phyloP scores from a whole-genome alignment of 1,140 invertebrate species.

The Panulirus ornatus region DNA sequence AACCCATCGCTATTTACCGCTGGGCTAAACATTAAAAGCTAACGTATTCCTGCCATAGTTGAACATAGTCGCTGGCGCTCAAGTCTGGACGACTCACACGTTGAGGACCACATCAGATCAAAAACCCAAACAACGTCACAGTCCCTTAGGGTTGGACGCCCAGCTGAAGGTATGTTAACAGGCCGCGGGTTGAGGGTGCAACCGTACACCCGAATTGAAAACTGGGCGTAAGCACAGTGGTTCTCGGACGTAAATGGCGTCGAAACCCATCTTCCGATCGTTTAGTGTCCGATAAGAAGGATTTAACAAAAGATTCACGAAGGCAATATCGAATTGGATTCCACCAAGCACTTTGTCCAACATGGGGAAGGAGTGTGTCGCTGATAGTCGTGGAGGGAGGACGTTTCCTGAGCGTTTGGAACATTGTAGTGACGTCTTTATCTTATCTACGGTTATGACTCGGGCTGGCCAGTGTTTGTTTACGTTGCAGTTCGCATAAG shows the following conservation, averaged over 20 bases:
- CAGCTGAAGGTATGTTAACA: too few species aligned
- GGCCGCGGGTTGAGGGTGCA: too few species aligned
- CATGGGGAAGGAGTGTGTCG: neutral
- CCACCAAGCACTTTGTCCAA: slow-evolving; percentile 39
- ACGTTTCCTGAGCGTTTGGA: neutral
- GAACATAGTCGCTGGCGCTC: neutral
- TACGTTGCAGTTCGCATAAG: too few species aligned
- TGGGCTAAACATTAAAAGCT: neutral
- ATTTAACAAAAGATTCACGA: slow-evolving; percentile 66
- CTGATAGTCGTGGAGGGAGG: neutral
- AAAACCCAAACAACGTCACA: neutral
- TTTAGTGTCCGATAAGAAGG: slow-evolving; percentile 63
- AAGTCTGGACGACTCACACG: neutral
- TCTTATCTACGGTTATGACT: neutral
- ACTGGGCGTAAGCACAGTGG: slow-evolving; percentile 22
- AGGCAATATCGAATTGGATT: slow-evolving; percentile 69
- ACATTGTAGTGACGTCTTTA: neutral
- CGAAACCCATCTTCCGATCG: slow-evolving; percentile 41
- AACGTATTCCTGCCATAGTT: neutral
- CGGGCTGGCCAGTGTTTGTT: too few species aligned
- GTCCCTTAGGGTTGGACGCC: too few species aligned
- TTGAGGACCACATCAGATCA: neutral
- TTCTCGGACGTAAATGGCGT: slow-evolving; percentile 21
- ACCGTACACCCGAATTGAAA: slow-evolving; percentile 48
- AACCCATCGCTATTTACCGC: neutral